Percentiles rank a stretch among this genome's conserved stretches.
phyloP scores from a whole-genome alignment of 2,888 invertebrate genomes.

The Orthonevra nobilis region DNA sequence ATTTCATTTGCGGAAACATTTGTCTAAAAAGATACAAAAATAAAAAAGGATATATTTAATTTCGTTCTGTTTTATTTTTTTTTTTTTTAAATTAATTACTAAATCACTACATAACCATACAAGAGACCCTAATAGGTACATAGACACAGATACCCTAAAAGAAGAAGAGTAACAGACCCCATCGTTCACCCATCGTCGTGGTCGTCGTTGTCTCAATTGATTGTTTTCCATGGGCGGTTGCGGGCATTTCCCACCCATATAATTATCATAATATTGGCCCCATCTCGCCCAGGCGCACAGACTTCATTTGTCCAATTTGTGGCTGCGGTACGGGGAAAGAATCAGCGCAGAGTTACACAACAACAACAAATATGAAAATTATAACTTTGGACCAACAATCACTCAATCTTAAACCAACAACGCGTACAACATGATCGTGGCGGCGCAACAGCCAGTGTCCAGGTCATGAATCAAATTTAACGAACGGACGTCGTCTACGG shows the following conservation, averaged over 20 bases:
- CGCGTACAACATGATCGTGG: conserved; percentile 71
- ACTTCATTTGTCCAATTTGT: conserved; percentile 74
- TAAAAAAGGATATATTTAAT: conserved; percentile 1
- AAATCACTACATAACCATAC: background rate
- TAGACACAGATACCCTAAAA: conserved; percentile 14
- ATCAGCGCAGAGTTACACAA: no score
- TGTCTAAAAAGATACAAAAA: conserved; percentile 86
- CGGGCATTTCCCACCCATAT: conserved; percentile 69
- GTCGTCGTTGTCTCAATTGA: conserved; percentile 60
- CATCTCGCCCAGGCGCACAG: conserved; percentile 55
- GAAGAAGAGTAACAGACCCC: conserved; percentile 9
- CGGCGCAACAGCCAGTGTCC: conserved; percentile 46
- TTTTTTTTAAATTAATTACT: background rate
- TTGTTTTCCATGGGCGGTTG: conserved; percentile 70
- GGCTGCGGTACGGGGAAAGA: conserved; percentile 33
- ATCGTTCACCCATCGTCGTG: conserved; percentile 13
- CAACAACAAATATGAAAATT: conserved; percentile 79
- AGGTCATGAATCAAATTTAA: conserved; percentile 80
- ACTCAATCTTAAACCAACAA: conserved; percentile 77
- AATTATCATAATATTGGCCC: conserved; percentile 69
- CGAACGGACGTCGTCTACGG: conserved; percentile 75
- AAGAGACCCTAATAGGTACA: conserved; percentile 11
- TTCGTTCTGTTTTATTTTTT: conserved; percentile 1
- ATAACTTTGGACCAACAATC: conserved; percentile 80
- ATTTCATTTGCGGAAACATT: conserved; percentile 99